Base-by-base conservation (phyloP, 2,888 invertebrate species). In the Pristionchus maxplancki region DNA sequence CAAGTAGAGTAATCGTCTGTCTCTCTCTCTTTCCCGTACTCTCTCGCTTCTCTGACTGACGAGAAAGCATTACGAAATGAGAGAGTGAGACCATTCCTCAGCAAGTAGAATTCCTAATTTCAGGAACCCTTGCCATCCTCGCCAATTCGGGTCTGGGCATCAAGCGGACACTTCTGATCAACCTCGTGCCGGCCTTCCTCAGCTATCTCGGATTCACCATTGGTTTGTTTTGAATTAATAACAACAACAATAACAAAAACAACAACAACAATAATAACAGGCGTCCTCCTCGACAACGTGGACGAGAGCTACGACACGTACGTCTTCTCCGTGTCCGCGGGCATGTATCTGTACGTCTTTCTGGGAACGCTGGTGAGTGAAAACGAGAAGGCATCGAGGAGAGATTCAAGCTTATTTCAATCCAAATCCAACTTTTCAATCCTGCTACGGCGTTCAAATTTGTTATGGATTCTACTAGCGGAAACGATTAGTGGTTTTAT, bases 301-400 rank as follows among this genome's bases (percentile, higher is more conserved):
- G 86, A 71, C 31, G 86, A 87, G 48, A 71, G 78, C 53, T 94
- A 92, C 89, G 94, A 94, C 89, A 90, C 91, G 58, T 92, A 93
- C 87, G 93, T 94, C 34, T 94, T 93, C 84, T 91, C 92, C 62
- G 89, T 93, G 31, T 93, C 93, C 0, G 90, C 92, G 3, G 94
- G 94, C 67, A 94, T 94, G 94, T 94, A 94, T 88, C 90, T 93
- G 87, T 94, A 94, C 89, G 94, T 94, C n/a, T 93, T 94, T 83
- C 89, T 94, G n/a, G 93, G 94, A 50, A 94, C 94, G 9, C 89
- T 94, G 90, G 93, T 93, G n/a, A 90, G 92, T 89, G n/a, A n/a
- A n/a, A n/a, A n/a, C n/a, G n/a, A n/a, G n/a, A n/a, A n/a, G n/a
- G n/a, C n/a, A n/a, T n/a, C n/a, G n/a, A n/a, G n/a, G n/a, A n/a